These are phyloP conservation scores for Mantis religiosa DNA, from an alignment of 2,888 invertebrate species.

Conservation along the genomic window DNA sequence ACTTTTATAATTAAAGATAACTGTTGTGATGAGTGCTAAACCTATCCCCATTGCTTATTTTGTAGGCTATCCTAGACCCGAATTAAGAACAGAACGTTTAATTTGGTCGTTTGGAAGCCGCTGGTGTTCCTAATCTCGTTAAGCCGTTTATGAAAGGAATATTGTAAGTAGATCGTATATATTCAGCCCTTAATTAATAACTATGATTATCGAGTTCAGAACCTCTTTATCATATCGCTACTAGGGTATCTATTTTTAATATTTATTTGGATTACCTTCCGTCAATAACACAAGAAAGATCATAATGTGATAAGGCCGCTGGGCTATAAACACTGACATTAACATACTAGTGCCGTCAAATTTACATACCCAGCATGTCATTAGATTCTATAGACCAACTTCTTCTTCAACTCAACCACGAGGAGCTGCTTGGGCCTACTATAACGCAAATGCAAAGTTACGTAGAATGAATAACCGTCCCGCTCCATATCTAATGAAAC, in stretches of 20 bases:
- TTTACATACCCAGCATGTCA: neutral
- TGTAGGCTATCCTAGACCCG: neutral
- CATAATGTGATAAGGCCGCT: neutral
- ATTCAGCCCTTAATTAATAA: neutral
- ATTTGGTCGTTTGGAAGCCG: neutral
- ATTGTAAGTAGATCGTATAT: neutral
- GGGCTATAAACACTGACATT: neutral
- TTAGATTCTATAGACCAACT: neutral
- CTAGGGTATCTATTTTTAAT: neutral
- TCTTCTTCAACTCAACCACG: neutral
- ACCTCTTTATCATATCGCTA: neutral
- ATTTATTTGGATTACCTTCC: neutral
- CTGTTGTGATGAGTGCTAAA: neutral
- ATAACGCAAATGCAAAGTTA: no score
- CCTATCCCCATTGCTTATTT: neutral
- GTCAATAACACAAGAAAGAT: neutral
- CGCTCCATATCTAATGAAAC: no score
- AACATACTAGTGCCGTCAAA: neutral
- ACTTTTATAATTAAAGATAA: neutral
- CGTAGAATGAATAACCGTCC: no score
- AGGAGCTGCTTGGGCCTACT: neutral
- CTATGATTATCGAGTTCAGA: neutral
- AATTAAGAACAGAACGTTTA: neutral
- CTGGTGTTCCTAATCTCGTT: neutral
- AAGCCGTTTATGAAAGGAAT: neutral